Evolutionary conservation across 2,113 vertebrate genomes (phyloP), one percentile per base, ranked within the genome.

Genomic region (Etheostoma spectabile): DNA sequence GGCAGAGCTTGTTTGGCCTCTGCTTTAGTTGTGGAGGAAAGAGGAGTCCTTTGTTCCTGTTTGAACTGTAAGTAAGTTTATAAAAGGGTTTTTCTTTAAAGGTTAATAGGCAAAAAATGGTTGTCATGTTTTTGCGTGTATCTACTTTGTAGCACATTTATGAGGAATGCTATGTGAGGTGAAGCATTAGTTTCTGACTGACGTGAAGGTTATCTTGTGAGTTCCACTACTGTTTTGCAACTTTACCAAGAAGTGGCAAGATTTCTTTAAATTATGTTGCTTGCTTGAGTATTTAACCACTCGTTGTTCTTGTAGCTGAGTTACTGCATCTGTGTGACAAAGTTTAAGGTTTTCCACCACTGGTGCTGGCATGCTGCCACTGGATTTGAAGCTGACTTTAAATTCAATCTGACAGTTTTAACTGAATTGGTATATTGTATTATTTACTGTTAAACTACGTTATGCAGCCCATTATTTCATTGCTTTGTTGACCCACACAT

Each of bases 1-100:
- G 59, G 21, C 53, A 51, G 11, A 16, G 77, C 42, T 53, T n/a
- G 56, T 57, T 71, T 22, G 1, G 35, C 19, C 14, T 57, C 69
- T 65, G 15, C 16, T 8, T 52, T 46, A 38, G 62, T 21, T 16
- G 21, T 30, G 38, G 81, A 68, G 52, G 42, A 82, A 61, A 27
- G 35, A 83, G 33, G 68, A 75, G 13, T 16, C n/a, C 38, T 33
- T 59, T 22, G 11, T 24, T 16, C 60, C 57, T 30, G 65, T 8
- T 22, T 48, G 8, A 71, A 57, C 7, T 84, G 61, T 21, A 53
- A 82, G 89, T 91, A 86, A 65, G 52, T 82, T 42, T 57, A 13
- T 8, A 27, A 14, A 22, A 27, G 2, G 14, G 4, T 12, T 16
- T 33, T 78, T 19, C 1, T 55, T 57, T 27, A 3, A 53, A 45